Evolutionary conservation across 2,113 vertebrate species (phyloP), one percentile per base, ranked within the genome.

Genomic region (Poeciliopsis prolifica): DNA sequence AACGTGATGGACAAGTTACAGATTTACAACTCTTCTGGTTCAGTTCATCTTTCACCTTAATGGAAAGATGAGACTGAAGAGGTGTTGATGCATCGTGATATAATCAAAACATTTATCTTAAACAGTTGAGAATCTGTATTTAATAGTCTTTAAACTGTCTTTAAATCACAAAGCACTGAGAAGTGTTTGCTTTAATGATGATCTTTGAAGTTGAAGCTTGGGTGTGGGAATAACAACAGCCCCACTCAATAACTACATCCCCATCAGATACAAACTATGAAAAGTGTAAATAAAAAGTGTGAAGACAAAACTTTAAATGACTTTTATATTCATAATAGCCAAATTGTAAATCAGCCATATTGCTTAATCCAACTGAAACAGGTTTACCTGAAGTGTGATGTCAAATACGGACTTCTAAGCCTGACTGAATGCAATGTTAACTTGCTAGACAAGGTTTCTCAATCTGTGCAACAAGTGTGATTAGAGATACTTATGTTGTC

Each of bases 1-100:
- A 33, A 84, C 78, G 58, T 51, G 80, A 80, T 71, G 61, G 61
- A 58, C 75, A 72, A 84, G 77, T 70, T 44, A 30, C 48, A 31
- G 65, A 62, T 66, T 22, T 84, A 73, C 75, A n/a, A 64, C 64
- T 42, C 22, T 30, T 61, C 42, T 13, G 63, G 19, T 35, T 77
- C 31, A 42, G 22, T 54, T 31, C 61, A 42, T 51, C 17, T 61
- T 5, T 0, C 24, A 54, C 37, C 29, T 19, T 69, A 74, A 68
- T 42, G 13, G 14, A 70, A 1, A 67, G 24, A 8, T 63, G 14
- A 60, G 33, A 69, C 2, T 58, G 35, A 37, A 37, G 10, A 37
- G 35, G 35, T 37, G 35, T 37, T 10, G 24, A 22, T 24, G 12
- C 0, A 1, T 26, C 10, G 58, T 60, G 17, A 71, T 1, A 37